Percentiles rank a stretch among this genome's conserved stretches.
Evolutionary conservation across 2,113 vertebrate genomes (phyloP).

Genomic region (Nestor notabilis): DNA sequence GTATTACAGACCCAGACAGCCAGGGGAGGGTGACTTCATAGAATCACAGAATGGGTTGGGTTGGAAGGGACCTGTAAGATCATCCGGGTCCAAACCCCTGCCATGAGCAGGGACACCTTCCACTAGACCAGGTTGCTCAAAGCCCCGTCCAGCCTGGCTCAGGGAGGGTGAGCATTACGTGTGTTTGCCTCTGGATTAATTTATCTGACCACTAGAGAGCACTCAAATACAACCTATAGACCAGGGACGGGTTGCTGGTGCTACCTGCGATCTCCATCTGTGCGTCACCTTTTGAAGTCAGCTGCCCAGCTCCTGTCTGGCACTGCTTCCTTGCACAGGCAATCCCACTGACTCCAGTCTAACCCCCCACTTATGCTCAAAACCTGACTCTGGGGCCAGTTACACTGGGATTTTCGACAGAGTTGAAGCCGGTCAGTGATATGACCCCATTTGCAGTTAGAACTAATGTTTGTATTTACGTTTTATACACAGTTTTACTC

Average conservation of each 20-base stretch:
- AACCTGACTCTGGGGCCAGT: not conserved
- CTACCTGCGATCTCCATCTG: rapidly evolving
- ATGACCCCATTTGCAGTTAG: not conserved
- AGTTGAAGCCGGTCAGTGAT: not conserved
- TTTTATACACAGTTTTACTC: not conserved
- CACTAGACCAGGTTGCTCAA: not conserved
- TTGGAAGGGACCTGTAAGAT: not conserved
- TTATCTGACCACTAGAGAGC: constrained; percentile 57
- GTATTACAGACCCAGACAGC: not conserved
- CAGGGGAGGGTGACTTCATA: not conserved
- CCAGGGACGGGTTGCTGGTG: rapidly evolving
- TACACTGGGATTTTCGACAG: not conserved
- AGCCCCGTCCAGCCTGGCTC: not conserved
- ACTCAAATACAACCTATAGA: not conserved
- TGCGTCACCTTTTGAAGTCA: not conserved
- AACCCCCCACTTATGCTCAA: not conserved
- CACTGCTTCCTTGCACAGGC: rapidly evolving
- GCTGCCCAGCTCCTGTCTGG: not conserved
- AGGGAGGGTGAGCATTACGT: no score
- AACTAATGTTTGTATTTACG: not conserved
- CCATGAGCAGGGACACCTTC: not conserved
- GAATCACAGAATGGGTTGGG: not conserved
- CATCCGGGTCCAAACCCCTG: not conserved
- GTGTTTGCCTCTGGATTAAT: not conserved
- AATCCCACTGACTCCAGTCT: not conserved